Base-by-base conservation (phyloP, 2,888 invertebrate species). In the Melinaea marsaeus region DNA sequence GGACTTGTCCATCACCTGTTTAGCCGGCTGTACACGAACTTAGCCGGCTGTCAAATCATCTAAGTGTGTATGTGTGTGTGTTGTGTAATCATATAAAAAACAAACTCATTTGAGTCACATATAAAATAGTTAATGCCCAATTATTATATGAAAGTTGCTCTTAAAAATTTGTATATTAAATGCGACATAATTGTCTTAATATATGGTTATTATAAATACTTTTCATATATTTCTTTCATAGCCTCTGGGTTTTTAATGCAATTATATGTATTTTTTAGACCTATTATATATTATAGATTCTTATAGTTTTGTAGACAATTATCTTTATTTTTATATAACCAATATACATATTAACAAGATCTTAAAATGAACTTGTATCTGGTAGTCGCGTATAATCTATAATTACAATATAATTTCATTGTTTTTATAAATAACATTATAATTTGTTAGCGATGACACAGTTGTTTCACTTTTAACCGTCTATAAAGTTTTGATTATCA, bases 1-100 rank as follows among this genome's bases (percentile, higher is more conserved):
- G 79, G 71, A 69, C 71, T 51, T 64, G 63, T 65, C 71, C 54
- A 57, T 74, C 83, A 83, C 81, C 83, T 83, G 84, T 82, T 72
- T 64, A 51, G 63, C 66, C 67, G 64, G 65, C 68, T 70, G 80
- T 80, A 78, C 79, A 76, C 73, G 76, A 79, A 79, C 79, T 79
- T 81, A 72, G 74, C 75, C 71, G 51, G 51, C 51, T 51, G 51
- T 51, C 51, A 51, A 51, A 32, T 32, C 7, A 51, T 51, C 51
- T 51, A 4, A 51, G 22, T 51, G 32, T 51, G 32, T 51, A 11
- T 37, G 37, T 7, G 37, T 42, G 22, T 22, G 22, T 22, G 22
- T 22, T 22, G 22, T 22, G 42, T 42, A 42, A 6, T 11, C 7
- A 42, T 42, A 42, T 42, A 42, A 42, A 42, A 42, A 9, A 5